Evolutionary conservation across 2,888 invertebrate genomes (phyloP).

Genomic region (Nomada goodeniana): DNA sequence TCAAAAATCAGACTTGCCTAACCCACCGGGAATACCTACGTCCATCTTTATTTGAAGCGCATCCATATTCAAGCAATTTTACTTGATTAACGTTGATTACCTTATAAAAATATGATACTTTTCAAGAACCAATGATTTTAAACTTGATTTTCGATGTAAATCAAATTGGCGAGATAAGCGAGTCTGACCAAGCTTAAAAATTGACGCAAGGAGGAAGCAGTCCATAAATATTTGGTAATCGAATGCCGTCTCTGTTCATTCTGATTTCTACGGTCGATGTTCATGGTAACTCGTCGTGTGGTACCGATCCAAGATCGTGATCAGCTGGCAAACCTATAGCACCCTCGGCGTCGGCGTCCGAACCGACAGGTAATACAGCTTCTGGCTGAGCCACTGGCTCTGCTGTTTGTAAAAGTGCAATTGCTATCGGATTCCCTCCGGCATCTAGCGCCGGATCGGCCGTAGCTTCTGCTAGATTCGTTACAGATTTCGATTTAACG

Average conservation of each 20-base stretch:
- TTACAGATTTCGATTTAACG: slow-evolving; percentile 98
- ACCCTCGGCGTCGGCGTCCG: slow-evolving; percentile 82
- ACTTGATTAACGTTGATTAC: background rate
- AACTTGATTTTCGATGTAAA: slow-evolving; percentile 21
- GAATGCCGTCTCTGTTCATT: slow-evolving; percentile 16
- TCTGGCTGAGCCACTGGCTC: slow-evolving; percentile 78
- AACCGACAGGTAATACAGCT: slow-evolving; percentile 76
- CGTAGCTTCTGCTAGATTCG: slow-evolving; percentile 97
- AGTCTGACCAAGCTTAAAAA: slow-evolving; percentile 44
- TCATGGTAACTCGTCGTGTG: slow-evolving; percentile 79
- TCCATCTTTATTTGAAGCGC: background rate
- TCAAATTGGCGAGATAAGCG: slow-evolving; percentile 34
- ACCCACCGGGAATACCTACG: background rate
- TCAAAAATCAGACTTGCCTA: slow-evolving; percentile 26
- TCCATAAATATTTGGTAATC: slow-evolving; percentile 50
- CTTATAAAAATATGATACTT: slow-evolving; percentile 42
- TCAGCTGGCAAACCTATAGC: slow-evolving; percentile 78
- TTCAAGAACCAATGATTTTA: slow-evolving; percentile 25
- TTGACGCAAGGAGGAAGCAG: slow-evolving; percentile 62
- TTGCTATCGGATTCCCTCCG: slow-evolving; percentile 85
- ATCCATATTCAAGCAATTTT: slow-evolving; percentile 17
- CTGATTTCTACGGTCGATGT: slow-evolving; percentile 24
- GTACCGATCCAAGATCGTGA: slow-evolving; percentile 77
- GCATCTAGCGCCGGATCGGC: slow-evolving; percentile 93
- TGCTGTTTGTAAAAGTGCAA: slow-evolving; percentile 81